Base-by-base conservation (phyloP, 1,140 invertebrate species). In the Drosophila chauvacae region DNA sequence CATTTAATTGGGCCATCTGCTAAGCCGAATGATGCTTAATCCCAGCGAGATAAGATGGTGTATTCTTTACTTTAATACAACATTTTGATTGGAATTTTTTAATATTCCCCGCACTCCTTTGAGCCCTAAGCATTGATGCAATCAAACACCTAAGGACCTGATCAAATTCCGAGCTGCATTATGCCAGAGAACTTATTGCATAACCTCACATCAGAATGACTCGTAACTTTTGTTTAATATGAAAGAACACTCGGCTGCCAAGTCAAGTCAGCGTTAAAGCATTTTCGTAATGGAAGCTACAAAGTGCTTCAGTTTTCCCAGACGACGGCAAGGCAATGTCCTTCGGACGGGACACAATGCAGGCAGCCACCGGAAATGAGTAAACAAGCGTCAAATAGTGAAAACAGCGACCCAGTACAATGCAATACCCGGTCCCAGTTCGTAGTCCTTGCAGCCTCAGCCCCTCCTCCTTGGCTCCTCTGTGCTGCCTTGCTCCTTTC, bases 361-460 rank as follows among this genome's bases (percentile, higher is more conserved):
- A 75, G 78, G 74, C 64, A 78, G 81, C 74, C 76, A 81, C 81
- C 81, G 85, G 85, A 90, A 90, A 90, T 90, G 81, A 90, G 85
- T 90, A 90, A 90, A 90, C 85, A 90, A 90, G 85, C 85, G 85
- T 90, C 85, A 90, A 90, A 90, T 90, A 90, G 85, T 90, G 45
- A 90, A 90, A 88, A 84, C 77, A 84, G 77, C 74, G 74, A 81
- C 60, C 64, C 51, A 73, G 57, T 63, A 72, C 66, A 56, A 66
- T 71, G 50, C 82, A 70, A 59, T 73, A 62, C 63, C 45, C 61
- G 33, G 59, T 30, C 48, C 48, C 42, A 81, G 44, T 64, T 56
- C 71, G 20, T 37, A 55, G 51, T 55, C 51, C 18, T 65, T 35
- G 62, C 59, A 51, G 42, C 47, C 10, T 55, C 51, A 44, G 56